Percentiles rank a stretch among this genome's conserved stretches.
These are phyloP conservation scores for Drosophila pachea DNA, from an alignment of 1,140 invertebrate genomes.

Conservation along the genomic window DNA sequence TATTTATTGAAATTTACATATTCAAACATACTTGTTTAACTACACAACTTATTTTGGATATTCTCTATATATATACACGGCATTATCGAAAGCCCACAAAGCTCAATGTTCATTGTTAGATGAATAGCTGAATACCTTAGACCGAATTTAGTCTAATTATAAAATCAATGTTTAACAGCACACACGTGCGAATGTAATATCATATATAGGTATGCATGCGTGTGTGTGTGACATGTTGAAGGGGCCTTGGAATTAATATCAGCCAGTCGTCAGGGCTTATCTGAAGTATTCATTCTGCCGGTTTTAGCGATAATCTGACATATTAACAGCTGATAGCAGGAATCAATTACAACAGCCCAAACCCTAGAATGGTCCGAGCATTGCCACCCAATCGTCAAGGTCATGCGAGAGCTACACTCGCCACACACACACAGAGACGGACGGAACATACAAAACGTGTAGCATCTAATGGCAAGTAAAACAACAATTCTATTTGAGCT, in stretches of 20 bases:
- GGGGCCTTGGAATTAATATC: constrained; percentile 44
- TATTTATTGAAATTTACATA: too few relatives aligned
- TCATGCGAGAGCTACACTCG: constrained; percentile 21
- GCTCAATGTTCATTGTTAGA: neutral
- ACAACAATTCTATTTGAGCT: constrained; percentile 60
- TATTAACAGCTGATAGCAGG: constrained; percentile 37
- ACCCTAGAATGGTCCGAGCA: constrained; percentile 13
- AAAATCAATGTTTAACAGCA: constrained; percentile 15
- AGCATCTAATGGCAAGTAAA: constrained; percentile 28
- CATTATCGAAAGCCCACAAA: too few relatives aligned
- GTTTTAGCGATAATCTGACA: constrained; percentile 23
- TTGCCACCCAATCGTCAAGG: constrained; percentile 33
- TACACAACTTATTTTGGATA: too few relatives aligned
- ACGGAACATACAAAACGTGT: constrained; percentile 6
- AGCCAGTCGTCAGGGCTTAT: constrained; percentile 23
- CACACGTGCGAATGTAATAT: neutral
- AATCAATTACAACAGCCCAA: constrained; percentile 14
- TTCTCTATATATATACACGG: too few relatives aligned
- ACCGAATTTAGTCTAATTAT: constrained; percentile 5
- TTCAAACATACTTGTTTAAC: too few relatives aligned
- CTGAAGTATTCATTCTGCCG: constrained; percentile 18
- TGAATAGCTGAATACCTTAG: constrained; percentile 3
- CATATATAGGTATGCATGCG: neutral
- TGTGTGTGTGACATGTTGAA: neutral
- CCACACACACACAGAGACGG: neutral